Base-by-base conservation (phyloP, 2,797 vertebrate species). In the Falco biarmicus region DNA sequence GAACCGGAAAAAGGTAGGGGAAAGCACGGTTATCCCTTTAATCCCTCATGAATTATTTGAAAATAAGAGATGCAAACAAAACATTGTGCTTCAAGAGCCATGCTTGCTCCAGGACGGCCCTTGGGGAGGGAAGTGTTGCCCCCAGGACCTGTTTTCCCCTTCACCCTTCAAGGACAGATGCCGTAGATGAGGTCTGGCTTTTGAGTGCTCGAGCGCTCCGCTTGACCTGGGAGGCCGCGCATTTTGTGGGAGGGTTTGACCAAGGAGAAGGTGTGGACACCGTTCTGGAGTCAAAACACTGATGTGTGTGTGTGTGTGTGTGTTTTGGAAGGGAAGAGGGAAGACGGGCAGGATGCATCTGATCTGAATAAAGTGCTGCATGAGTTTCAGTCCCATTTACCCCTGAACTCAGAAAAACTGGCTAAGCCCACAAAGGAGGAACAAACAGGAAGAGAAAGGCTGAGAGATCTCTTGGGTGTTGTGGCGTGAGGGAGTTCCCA, bases 61-160 rank as follows among this genome's bases (percentile, higher is more conserved):
- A 91, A 78, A 54, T 16, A 81, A 69, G 93, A 96, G 94, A 93
- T 32, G 87, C 94, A 92, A 92, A 84, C 32, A 87, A 85, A 96
- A 65, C 59, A 7, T 85, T 94, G 97, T 96, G 95, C 94, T 97
- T 96, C 86, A 53, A 77, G 87, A 96, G 95, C 92, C 89, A 75
- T 28, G 89, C 26, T 37, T 47, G 68, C 90, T 87, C 70, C 76
- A 34, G 82, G 48, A 26, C 4, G 80, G 89, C 19, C 80, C 81
- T 57, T 2, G 2, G 39, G 81, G 48, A 32, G 51, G 50, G 54
- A 22, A 15, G 76, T 1, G 4, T 10, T 43, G 71, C 24, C 51
- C 34, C 70, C 3, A 4, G n/a, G 80, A 47, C 63, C 39, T 60
- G 50, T 59, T 80, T 69, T 83, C 76, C 84, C 63, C 80, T 84